These are phyloP conservation scores for Myopa testacea DNA, from an alignment of 2,888 invertebrate genomes.

Conservation along the genomic window DNA sequence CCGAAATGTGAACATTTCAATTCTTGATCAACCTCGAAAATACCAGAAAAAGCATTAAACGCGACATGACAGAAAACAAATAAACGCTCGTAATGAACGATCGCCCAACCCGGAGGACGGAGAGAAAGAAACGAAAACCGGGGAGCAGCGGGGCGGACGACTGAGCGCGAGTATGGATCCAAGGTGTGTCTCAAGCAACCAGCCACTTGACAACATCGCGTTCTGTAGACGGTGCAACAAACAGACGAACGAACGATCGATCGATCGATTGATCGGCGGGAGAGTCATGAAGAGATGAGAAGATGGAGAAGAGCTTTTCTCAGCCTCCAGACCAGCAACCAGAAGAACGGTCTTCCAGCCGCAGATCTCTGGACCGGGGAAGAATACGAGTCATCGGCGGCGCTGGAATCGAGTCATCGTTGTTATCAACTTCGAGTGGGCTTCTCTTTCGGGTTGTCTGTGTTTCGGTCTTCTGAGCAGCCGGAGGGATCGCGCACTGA, in stretches of 20 bases:
- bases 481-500: not conserved
- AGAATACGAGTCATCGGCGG: not conserved
- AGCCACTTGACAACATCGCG: constrained; percentile 12
- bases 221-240: constrained; percentile 4
- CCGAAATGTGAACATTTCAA: not conserved
- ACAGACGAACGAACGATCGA: not conserved
- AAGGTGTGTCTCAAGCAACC: constrained; percentile 45
- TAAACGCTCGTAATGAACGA: constrained; percentile 3
- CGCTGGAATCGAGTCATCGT: not conserved
- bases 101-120: not conserved
- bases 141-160: not conserved
- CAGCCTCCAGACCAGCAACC: not conserved
- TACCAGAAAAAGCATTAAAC: not conserved
- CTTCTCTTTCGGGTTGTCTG: constrained; percentile 2
- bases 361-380: too few relatives aligned
- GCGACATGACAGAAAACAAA: not conserved
- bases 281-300: too few relatives aligned
- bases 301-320: not conserved
- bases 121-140: not conserved
- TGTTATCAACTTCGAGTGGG: not conserved
- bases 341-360: not conserved
- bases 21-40: not conserved
- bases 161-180: constrained; percentile 35
- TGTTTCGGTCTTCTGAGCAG: not conserved
- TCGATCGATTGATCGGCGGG: not conserved